Evolutionary conservation across 2,113 vertebrate species (phyloP), one percentile per base, ranked within the genome.

Genomic region (Campylorhamphus procurvoides): DNA sequence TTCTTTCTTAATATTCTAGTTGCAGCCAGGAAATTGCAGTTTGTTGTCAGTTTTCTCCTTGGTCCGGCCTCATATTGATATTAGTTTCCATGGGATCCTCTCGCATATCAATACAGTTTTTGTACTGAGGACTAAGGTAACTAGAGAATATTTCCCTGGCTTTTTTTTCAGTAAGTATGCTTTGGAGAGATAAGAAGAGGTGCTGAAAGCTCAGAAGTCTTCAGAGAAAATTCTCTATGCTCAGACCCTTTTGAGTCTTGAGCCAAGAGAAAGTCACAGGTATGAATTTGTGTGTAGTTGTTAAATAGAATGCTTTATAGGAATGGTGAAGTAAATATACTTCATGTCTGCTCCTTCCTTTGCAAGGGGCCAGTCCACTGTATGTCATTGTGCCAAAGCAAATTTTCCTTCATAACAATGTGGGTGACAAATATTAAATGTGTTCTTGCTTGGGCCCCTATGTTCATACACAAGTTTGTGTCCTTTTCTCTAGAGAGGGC

Each of bases 81-180:
- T 99, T 97, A 99, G 99, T 96, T 99, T 99, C 97, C 99, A 99
- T 49, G 99, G 99, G 79, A 99, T 99, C 96, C 99, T 99, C 42
- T 99, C 99, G 28, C 99, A 99, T 97, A 99, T 99, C 98, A 99
- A 99, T 98, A 99, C 99, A 1, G 99, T 99, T 68, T 99, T 99
- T 23, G 99, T 99, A 53, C 97, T 99, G 87, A 98, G 99, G 88
- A 99, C 99, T 97, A 99, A 99, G 99, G 99, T 99, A 98, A 97
- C 59, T 64, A 87, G 37, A 91, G n/a, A 35, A 27, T 64, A 63
- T 85, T 95, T 49, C 66, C 20, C 16, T 40, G 11, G 24, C 14
- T 78, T 85, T 90, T 93, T 40, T 86, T 42, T 69, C 75, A 80
- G 58, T 81, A 85, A 59, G 40, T 62, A 39, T 79, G 46, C 62